These are phyloP conservation scores for Hystrix cristata DNA, from an alignment of 2,113 vertebrate species.

Conservation along the genomic window DNA sequence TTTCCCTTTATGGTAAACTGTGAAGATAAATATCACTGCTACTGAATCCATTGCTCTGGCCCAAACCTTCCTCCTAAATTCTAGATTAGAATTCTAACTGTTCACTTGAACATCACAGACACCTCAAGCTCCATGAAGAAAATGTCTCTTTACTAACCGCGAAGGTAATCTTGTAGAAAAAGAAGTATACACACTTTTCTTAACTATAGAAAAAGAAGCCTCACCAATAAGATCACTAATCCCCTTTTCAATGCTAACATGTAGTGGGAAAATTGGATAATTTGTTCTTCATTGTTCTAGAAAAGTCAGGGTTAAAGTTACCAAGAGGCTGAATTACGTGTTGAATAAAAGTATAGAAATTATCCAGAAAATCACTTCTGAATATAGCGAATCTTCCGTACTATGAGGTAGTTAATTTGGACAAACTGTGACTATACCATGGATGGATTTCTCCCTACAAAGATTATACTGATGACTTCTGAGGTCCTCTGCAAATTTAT, in stretches of 20 bases:
- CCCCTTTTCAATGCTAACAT: not conserved
- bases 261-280: not conserved
- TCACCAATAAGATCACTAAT: not conserved
- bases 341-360: not conserved
- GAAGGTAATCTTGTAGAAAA: not conserved
- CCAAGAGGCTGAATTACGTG: not conserved
- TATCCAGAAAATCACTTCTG: not conserved
- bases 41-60: not conserved
- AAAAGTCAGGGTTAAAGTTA: slow-evolving; percentile 16
- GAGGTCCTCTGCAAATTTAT: not conserved
- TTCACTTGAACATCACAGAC: not conserved
- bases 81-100: not conserved
- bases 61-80: not conserved
- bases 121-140: not conserved
- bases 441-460: not conserved
- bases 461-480: not conserved
- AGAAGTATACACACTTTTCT: not conserved
- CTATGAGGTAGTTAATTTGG: slow-evolving; percentile 14
- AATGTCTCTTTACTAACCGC: not conserved
- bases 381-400: not conserved
- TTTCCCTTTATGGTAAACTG: not conserved
- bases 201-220: not conserved
- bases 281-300: not conserved
- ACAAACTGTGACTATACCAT: not conserved
- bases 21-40: not conserved